Evolutionary conservation across 2,113 vertebrate genomes (phyloP).

Genomic region (Herpailurus yagouaroundi): DNA sequence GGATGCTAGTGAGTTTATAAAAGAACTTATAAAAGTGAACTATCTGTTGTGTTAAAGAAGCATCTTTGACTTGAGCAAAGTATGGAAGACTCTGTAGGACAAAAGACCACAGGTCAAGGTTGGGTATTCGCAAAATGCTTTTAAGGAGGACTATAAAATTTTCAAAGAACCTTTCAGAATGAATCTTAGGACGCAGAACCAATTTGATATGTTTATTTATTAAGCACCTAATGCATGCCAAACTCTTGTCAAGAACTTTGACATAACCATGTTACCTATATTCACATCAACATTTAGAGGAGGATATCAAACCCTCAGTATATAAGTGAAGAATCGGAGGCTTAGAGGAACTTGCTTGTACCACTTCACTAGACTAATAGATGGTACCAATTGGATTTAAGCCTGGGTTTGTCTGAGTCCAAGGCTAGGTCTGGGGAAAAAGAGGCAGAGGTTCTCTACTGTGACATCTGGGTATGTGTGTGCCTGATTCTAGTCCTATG

Average conservation of each 20-base stretch:
- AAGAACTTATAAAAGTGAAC: neutral
- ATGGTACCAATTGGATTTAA: neutral
- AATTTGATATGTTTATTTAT: conserved; percentile 19
- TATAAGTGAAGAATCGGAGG: neutral
- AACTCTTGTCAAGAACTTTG: neutral
- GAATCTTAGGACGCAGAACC: neutral
- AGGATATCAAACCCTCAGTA: neutral
- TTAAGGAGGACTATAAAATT: neutral
- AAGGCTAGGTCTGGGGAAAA: neutral
- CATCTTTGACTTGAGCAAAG: conserved; percentile 20
- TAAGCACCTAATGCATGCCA: neutral
- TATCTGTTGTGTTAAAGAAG: neutral
- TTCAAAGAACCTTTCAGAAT: conserved; percentile 40
- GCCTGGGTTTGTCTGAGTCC: neutral
- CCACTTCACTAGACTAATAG: neutral
- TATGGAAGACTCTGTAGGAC: neutral
- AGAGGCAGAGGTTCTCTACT: neutral
- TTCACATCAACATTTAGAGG: neutral
- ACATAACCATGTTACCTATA: neutral
- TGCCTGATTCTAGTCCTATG: neutral
- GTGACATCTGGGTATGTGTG: neutral
- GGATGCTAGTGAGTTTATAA: neutral
- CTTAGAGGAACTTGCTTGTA: neutral
- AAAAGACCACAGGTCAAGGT: neutral
- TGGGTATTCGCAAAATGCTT: neutral